Conservation (phyloP, 2,113 vertebrate species). For the Beaufortia kweichowensis region DNA sequence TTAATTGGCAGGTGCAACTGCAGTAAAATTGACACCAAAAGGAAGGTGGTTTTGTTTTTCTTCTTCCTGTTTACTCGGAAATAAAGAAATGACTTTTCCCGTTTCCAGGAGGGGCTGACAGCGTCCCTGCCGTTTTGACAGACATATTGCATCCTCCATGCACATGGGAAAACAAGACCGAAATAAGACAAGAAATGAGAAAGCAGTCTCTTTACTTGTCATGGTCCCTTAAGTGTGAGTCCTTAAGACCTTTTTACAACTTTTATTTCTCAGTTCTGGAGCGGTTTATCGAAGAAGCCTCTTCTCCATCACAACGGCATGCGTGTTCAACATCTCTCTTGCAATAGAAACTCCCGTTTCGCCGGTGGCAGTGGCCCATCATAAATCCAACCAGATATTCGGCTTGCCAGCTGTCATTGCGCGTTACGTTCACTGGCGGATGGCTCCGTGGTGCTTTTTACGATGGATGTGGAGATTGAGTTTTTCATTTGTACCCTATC, state of each 20-base stretch:
- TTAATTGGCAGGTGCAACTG: constrained; percentile 46
- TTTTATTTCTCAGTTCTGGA: constrained; percentile 20
- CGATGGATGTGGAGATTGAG: constrained; percentile 46
- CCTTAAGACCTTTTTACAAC: background rate
- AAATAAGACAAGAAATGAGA: constrained; percentile 23
- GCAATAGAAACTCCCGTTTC: constrained; percentile 7
- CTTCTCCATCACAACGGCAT: constrained; percentile 5
- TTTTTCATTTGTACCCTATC: constrained; percentile 14
- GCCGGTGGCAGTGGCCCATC: constrained; percentile 42
- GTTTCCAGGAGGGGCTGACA: constrained; percentile 26
- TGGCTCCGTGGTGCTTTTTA: constrained; percentile 13
- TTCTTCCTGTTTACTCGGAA: constrained; percentile 5
- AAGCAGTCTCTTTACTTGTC: background rate
- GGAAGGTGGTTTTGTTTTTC: background rate
- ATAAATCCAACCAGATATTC: constrained; percentile 32
- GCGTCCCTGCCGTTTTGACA: background rate
- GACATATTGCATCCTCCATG: constrained; percentile 14
- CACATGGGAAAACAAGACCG: constrained; percentile 12
- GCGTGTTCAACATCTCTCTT: constrained; percentile 19
- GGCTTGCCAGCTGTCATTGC: constrained; percentile 44
- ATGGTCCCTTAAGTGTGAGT: background rate
- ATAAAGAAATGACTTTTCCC: background rate
- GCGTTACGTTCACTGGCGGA: constrained; percentile 12
- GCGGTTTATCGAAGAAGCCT: constrained; percentile 14
- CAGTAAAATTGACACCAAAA: constrained; percentile 18